A percentile compares a stretch with the other conserved stretches of the same genome.
Evolutionary conservation across 2,113 vertebrate species (phyloP).

Genomic region (Podarcis cretensis): DNA sequence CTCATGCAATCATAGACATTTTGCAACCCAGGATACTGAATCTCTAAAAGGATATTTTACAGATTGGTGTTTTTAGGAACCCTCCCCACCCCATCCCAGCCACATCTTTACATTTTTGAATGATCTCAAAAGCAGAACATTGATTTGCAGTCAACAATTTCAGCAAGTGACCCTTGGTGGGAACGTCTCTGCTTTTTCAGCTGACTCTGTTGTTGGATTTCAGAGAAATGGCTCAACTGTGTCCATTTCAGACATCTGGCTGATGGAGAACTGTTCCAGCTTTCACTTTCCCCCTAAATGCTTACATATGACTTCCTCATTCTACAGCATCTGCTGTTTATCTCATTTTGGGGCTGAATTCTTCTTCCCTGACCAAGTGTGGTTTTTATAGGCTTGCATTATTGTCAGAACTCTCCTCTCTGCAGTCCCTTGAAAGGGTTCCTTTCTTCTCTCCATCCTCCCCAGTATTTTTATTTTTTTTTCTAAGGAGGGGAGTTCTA

Average conservation of each 20-base stretch:
- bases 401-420: neutral
- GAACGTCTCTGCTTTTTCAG: constrained; percentile 74
- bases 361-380: neutral
- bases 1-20: neutral
- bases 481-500: constrained; percentile 27
- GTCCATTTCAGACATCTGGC: constrained; percentile 72
- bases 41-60: constrained; percentile 1
- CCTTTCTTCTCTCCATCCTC: neutral
- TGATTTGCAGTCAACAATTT: constrained; percentile 69
- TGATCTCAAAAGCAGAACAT: constrained; percentile 46
- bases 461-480: neutral
- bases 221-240: constrained; percentile 70
- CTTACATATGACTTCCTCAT: constrained; percentile 73
- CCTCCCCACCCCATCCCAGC: neutral
- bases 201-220: constrained; percentile 67
- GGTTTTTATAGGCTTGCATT: neutral
- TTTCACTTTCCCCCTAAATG: constrained; percentile 62
- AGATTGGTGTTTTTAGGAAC: constrained; percentile 5
- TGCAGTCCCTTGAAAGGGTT: neutral
- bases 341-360: constrained; percentile 33
- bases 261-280: constrained; percentile 65
- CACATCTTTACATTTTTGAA: constrained; percentile 44
- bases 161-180: constrained; percentile 68
- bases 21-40: neutral
- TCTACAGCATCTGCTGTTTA: constrained; percentile 69